Percentiles rank a stretch among this genome's conserved stretches.
phyloP scores from a whole-genome alignment of 2,888 invertebrate species.

The Helicoverpa assulta region DNA sequence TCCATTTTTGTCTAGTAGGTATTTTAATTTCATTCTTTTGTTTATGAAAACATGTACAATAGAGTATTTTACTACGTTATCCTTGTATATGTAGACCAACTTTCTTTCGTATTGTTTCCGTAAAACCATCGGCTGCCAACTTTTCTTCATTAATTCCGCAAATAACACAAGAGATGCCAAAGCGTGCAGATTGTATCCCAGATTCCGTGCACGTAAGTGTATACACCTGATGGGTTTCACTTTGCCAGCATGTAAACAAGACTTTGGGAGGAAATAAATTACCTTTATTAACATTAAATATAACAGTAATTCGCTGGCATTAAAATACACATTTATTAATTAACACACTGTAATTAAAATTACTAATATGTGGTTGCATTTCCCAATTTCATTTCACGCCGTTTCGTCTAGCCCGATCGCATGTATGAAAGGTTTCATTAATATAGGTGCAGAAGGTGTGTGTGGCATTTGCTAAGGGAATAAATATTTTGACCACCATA shows the following conservation, averaged over 20 bases:
- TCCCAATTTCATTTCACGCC: not conserved
- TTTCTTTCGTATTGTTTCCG: constrained; percentile 28
- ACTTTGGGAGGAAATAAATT: not conserved
- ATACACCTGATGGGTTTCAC: constrained; percentile 24
- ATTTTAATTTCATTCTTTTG: too few relatives aligned
- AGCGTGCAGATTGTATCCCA: constrained; percentile 9
- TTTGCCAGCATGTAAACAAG: constrained; percentile 28
- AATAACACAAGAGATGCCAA: constrained; percentile 39
- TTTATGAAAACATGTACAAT: too few relatives aligned
- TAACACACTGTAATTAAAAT: not conserved
- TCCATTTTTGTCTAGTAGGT: too few relatives aligned
- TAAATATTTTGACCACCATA: too few relatives aligned
- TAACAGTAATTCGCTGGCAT: not conserved
- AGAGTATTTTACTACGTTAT: too few relatives aligned
- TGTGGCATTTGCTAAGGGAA: not conserved
- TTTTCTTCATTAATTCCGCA: constrained; percentile 42
- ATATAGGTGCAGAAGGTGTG: not conserved
- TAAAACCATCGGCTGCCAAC: constrained; percentile 22
- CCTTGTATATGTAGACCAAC: not conserved
- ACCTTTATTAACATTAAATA: not conserved
- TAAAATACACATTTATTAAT: not conserved
- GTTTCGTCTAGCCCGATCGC: not conserved
- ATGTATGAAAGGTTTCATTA: not conserved
- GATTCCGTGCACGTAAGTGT: constrained; percentile 32
- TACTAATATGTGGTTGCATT: not conserved